Evolutionary conservation across 2,888 invertebrate species (phyloP), one percentile per base, ranked within the genome.

Genomic region (Sipunculus nudus): DNA sequence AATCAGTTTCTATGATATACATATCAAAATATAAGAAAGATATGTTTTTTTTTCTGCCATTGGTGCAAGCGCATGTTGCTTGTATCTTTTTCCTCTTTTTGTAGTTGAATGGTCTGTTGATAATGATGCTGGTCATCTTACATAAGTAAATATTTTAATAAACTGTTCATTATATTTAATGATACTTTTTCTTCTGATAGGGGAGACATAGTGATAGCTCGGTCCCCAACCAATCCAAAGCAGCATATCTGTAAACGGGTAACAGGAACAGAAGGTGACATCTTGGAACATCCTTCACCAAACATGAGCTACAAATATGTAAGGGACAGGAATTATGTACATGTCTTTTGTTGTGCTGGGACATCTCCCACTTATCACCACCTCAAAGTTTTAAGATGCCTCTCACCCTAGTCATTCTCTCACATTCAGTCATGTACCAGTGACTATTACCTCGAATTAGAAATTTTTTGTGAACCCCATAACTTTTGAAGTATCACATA

Each of bases 231-330:
- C 2, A 91, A 94, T 82, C 93, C 94, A 0, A 87, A 87, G 54
- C 89, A 91, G 76, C 89, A 89, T 75, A 90, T 96, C 70, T 95
- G 95, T 81, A 96, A 96, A 83, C 86, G 96, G 70, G 89, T 96
- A n/a, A 73, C 80, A 16, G 80, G 71, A 5, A 65, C 79, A 62
- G 77, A 73, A 43, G 80, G 81, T 16, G 81, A 80, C 32, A 21
- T 25, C 6, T 56, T 70, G 3, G 35, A 52, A 13, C n/a, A 57
- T 16, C 56, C 61, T 13, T 32, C 49, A 8, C 39, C 65, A 21
- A 19, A 19, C 40, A 53, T n/a, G 47, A 31, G 48, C 2, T 48
- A 53, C 26, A 57, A 59, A 53, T 57, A 61, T 35, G 70, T 69
- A 57, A 59, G 63, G 55, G n/a, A n/a, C n/a, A n/a, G n/a, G n/a